Evolutionary conservation across 2,113 vertebrate species (phyloP).

Genomic region (Catagonus wagneri): DNA sequence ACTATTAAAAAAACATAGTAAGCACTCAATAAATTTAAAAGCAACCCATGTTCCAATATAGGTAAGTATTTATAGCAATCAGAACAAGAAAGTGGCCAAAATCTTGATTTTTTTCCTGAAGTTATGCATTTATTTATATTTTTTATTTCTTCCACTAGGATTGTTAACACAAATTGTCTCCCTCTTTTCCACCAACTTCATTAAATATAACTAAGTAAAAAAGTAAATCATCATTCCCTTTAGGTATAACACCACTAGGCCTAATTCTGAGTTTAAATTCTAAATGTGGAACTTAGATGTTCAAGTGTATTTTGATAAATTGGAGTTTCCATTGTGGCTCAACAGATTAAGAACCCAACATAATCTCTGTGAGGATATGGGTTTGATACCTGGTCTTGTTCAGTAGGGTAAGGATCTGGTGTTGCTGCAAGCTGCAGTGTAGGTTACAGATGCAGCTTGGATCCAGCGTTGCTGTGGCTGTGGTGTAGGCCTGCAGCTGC

Average conservation of each 20-base stretch:
- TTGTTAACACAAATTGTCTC: conserved; percentile 26
- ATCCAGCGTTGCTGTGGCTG: no score
- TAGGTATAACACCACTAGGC: neutral
- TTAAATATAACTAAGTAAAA: conserved; percentile 33
- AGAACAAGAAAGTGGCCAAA: conserved; percentile 26
- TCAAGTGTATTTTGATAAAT: neutral
- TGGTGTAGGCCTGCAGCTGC: no score
- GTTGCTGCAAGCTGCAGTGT: no score
- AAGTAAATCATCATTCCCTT: neutral
- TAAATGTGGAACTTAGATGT: neutral
- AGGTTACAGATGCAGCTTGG: no score
- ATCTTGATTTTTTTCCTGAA: neutral
- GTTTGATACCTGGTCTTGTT: no score
- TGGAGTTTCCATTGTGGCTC: no score
- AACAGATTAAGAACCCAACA: no score
- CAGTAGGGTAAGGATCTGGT: no score
- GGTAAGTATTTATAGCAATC: neutral
- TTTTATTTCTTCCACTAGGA: conserved; percentile 16
- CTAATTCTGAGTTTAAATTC: conserved; percentile 3
- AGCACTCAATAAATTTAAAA: conserved; percentile 28
- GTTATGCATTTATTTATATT: conserved; percentile 17
- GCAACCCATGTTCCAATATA: neutral
- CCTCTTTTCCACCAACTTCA: conserved; percentile 27
- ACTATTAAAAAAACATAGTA: neutral
- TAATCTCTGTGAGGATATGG: no score